Base-by-base conservation (phyloP, 2,113 vertebrate species). In the Rhinolophus sinicus region DNA sequence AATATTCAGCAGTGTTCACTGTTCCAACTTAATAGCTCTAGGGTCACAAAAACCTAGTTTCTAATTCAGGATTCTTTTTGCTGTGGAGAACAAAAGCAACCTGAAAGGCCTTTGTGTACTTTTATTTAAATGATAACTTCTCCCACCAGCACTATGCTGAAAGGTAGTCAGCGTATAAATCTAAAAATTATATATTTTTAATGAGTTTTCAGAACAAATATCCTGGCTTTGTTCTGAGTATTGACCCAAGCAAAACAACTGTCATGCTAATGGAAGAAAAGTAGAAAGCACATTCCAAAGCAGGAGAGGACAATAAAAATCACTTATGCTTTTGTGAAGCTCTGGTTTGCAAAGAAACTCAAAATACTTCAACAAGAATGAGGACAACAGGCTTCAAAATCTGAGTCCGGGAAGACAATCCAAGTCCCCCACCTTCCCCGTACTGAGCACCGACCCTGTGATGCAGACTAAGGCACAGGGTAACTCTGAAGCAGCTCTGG, bases 121-220 rank as follows among this genome's bases (percentile, higher is more conserved):
- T 93, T 60, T 13, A 18, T 65, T 64, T 30, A 73, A 77, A 77
- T 33, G 18, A 30, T 30, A 65, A 52, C 15, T 76, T 83, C 44
- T 92, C 64, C 76, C n/a, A 21, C 33, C 33, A 90, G n/a, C 18
- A 44, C 47, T 24, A 87, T 11, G 54, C 19, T 70, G 54, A 78
- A 60, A 87, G 38, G 30, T 30, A 26, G 10, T 67, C 64, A 73
- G 90, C 52, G 40, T 16, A 70, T 44, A 82, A 90, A 89, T 30
- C 47, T 35, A 92, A 80, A 83, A 84, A 60, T 9, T 76, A 84
- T 7, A 16, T n/a, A 50, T 65, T 69, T 87, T 77, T 90, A 86
- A 40, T 92, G 54, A 88, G 52, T 78, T 85, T 92, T 88, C 40
- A 60, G 50, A 85, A 93, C 2, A 81, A 88, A 88, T 47, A 54